Percentiles rank a stretch among this genome's conserved stretches.
These are phyloP conservation scores for Drosophila bipectinata DNA, from an alignment of 1,140 invertebrate species.

Conservation along the genomic window DNA sequence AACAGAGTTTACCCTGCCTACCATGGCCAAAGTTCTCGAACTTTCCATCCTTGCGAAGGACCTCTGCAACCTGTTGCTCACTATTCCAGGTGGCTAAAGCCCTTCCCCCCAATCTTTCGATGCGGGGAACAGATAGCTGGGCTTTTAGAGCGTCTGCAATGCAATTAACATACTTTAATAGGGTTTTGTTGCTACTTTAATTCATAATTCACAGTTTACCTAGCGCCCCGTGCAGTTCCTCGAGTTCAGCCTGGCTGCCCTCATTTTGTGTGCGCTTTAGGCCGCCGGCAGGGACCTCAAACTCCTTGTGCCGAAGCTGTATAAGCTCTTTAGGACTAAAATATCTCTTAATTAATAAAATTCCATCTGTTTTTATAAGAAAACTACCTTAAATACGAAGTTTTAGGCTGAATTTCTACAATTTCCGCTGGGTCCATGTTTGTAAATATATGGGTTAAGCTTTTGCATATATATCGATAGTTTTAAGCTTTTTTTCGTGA, in stretches of 20 bases:
- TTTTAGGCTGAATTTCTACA: constrained; percentile 56
- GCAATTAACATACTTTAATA: constrained; percentile 1
- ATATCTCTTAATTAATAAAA: not conserved
- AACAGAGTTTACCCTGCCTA: constrained; percentile 48
- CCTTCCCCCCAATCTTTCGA: constrained; percentile 64
- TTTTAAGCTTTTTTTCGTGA: not conserved
- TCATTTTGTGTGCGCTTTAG: constrained; percentile 62
- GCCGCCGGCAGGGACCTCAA: constrained; percentile 33
- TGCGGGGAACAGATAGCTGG: constrained; percentile 60
- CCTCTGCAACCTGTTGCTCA: constrained; percentile 62
- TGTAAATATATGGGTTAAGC: not conserved
- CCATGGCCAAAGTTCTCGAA: constrained; percentile 73
- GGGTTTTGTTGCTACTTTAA: not conserved
- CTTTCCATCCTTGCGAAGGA: constrained; percentile 75
- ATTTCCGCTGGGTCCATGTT: constrained; percentile 15
- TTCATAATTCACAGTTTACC: constrained; percentile 19
- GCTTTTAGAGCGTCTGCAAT: constrained; percentile 49
- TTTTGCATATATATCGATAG: not conserved
- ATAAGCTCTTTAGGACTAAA: constrained; percentile 54
- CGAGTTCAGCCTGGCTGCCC: constrained; percentile 33
- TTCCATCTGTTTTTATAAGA: not conserved
- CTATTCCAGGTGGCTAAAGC: constrained; percentile 61
- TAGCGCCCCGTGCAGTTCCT: constrained; percentile 41
- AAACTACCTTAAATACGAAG: constrained; percentile 56
- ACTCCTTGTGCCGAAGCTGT: constrained; percentile 43